A percentile compares a stretch with the other conserved stretches of the same genome.
Evolutionary conservation across 2,797 vertebrate species (phyloP).

Genomic region (Danionella dracula): DNA sequence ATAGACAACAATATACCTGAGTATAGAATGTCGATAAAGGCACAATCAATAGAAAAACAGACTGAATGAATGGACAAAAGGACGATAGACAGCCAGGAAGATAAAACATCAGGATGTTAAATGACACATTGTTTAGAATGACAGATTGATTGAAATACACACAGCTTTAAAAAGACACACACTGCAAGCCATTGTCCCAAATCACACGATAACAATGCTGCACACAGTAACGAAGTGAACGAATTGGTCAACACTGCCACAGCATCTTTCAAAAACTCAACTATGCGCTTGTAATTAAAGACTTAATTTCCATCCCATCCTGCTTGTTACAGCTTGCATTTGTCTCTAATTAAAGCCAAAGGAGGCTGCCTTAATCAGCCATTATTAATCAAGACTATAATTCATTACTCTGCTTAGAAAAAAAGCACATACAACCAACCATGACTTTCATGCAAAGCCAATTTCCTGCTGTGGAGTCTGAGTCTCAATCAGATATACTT

Average conservation of each 20-base stretch:
- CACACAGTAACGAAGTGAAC: too few species aligned
- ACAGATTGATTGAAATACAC: neutral
- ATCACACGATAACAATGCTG: too few species aligned
- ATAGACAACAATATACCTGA: too few species aligned
- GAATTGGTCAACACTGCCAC: too few species aligned
- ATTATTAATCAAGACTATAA: conserved; percentile 37
- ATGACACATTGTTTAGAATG: neutral
- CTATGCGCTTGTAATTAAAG: conserved; percentile 32
- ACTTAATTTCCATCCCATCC: conserved; percentile 18
- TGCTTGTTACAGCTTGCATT: conserved; percentile 8
- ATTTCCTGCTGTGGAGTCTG: conserved; percentile 1
- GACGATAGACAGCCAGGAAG: too few species aligned
- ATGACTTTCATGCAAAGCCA: conserved; percentile 13
- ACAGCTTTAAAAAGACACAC: too few species aligned
- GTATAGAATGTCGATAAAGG: too few species aligned
- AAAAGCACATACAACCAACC: conserved; percentile 12
- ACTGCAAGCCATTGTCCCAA: too few species aligned
- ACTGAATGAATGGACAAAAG: too few species aligned
- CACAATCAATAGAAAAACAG: too few species aligned
- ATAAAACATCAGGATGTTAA: too few species aligned
- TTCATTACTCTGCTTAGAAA: conserved; percentile 12
- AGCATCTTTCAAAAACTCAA: neutral
- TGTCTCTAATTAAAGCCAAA: conserved; percentile 35
- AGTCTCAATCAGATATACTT: conserved; percentile 64
- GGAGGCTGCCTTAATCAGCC: conserved; percentile 16